These are phyloP conservation scores for Pachypsylla venusta DNA, from an alignment of 1,140 invertebrate genomes.

Conservation along the genomic window DNA sequence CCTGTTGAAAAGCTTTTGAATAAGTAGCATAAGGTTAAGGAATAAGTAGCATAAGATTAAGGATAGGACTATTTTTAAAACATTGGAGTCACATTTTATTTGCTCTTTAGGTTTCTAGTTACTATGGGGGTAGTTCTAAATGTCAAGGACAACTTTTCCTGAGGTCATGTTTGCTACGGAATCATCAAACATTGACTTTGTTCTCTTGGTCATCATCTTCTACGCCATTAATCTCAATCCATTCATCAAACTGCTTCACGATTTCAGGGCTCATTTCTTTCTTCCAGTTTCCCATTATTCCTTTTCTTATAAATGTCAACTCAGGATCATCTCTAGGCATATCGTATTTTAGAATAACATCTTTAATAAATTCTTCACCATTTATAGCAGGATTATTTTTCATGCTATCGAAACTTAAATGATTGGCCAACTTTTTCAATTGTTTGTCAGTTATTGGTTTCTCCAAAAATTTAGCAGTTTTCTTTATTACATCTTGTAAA, in stretches of 20 bases:
- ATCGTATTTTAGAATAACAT: constrained; percentile 32
- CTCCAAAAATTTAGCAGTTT: constrained; percentile 41
- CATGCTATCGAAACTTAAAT: constrained; percentile 52
- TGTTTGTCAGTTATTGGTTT: constrained; percentile 36
- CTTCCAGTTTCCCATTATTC: constrained; percentile 47
- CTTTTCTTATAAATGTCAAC: constrained; percentile 41
- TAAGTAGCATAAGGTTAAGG: no score
- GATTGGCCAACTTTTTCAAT: constrained; percentile 34
- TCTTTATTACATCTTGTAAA: constrained; percentile 38
- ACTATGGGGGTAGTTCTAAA: no score
- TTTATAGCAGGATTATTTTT: constrained; percentile 55
- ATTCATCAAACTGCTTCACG: constrained; percentile 38
- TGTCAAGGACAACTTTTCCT: no score
- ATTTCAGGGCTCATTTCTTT: constrained; percentile 39
- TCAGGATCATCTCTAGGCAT: constrained; percentile 31
- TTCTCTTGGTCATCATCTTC: constrained; percentile 5
- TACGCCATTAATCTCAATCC: constrained; percentile 24
- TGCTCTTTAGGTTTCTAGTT: no score
- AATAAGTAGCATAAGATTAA: no score
- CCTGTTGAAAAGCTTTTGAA: no score
- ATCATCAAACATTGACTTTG: constrained; percentile 1
- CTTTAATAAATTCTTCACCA: constrained; percentile 25
- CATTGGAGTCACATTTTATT: no score
- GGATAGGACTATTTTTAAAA: no score
- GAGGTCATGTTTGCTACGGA: no score